phyloP scores from a whole-genome alignment of 2,113 vertebrate species.

The Tachuris rubrigastra region DNA sequence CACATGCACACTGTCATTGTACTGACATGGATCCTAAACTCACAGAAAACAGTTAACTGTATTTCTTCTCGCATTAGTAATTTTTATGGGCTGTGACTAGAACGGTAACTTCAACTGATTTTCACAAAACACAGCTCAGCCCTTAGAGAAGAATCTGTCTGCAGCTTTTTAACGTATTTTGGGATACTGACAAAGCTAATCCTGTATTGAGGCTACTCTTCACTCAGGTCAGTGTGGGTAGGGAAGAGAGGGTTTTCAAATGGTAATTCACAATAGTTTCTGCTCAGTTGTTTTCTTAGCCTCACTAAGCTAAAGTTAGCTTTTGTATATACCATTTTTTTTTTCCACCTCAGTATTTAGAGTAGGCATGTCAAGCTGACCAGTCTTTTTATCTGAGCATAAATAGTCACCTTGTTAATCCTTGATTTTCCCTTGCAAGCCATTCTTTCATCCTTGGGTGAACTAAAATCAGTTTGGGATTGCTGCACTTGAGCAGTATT shows the following conservation, averaged over 20 bases:
- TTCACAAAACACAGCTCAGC: neutral
- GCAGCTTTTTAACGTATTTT: neutral
- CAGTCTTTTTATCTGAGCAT: neutral
- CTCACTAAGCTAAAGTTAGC: neutral
- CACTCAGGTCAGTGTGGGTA: neutral
- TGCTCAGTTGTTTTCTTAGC: neutral
- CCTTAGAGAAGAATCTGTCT: neutral
- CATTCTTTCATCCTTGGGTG: neutral
- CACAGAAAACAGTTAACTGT: neutral
- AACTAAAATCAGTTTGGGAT: neutral
- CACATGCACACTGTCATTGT: fast-evolving
- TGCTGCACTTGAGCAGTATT: neutral
- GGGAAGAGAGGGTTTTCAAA: neutral
- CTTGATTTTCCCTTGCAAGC: neutral
- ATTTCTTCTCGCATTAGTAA: neutral
- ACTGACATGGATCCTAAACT: neutral
- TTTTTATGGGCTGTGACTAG: neutral
- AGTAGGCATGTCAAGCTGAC: neutral
- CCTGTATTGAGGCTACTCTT: neutral
- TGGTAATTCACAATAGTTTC: neutral
- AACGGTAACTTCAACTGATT: neutral
- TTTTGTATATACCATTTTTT: neutral
- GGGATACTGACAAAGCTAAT: neutral
- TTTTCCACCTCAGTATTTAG: neutral
- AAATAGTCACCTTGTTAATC: neutral